A percentile compares a stretch with the other conserved stretches of the same genome.
These are phyloP conservation scores for Tetragonisca angustula DNA, from an alignment of 2,888 invertebrate species.

Conservation along the genomic window DNA sequence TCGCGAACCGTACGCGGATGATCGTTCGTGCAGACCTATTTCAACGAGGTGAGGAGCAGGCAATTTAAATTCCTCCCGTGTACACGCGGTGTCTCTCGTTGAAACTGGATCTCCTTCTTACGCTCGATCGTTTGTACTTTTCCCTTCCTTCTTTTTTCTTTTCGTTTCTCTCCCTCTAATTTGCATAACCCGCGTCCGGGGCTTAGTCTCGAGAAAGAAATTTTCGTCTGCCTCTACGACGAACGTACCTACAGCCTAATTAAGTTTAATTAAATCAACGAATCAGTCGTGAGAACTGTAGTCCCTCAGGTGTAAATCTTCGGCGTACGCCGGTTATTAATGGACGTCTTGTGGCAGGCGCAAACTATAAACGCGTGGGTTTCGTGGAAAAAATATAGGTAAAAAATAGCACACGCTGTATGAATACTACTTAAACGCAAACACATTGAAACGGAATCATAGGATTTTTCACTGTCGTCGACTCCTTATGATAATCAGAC, in stretches of 20 bases:
- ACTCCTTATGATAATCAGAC: constrained; percentile 33
- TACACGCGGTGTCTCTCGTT: not conserved
- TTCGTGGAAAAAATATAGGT: constrained; percentile 4
- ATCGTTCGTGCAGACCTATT: constrained; percentile 8
- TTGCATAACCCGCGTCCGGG: not conserved
- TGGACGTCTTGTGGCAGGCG: not conserved
- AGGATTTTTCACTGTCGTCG: constrained; percentile 20
- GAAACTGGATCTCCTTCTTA: not conserved
- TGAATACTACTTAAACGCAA: constrained; percentile 9
- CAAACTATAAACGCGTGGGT: constrained; percentile 14
- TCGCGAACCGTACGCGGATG: constrained; percentile 6
- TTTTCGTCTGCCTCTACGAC: not conserved
- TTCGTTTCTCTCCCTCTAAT: not conserved
- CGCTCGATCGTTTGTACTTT: not conserved
- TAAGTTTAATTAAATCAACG: constrained; percentile 29
- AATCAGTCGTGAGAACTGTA: constrained; percentile 40
- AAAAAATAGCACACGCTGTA: not conserved
- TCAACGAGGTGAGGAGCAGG: not conserved
- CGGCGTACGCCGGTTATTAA: not conserved
- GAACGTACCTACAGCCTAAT: not conserved
- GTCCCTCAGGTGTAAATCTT: constrained; percentile 24
- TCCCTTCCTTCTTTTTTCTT: no score
- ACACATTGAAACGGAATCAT: constrained; percentile 32
- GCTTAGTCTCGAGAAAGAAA: not conserved
- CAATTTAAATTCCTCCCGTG: constrained; percentile 31